Percentiles rank a stretch among this genome's conserved stretches.
Conservation (phyloP, 2,888 invertebrate species). For the Ecliptopera silaceata region DNA sequence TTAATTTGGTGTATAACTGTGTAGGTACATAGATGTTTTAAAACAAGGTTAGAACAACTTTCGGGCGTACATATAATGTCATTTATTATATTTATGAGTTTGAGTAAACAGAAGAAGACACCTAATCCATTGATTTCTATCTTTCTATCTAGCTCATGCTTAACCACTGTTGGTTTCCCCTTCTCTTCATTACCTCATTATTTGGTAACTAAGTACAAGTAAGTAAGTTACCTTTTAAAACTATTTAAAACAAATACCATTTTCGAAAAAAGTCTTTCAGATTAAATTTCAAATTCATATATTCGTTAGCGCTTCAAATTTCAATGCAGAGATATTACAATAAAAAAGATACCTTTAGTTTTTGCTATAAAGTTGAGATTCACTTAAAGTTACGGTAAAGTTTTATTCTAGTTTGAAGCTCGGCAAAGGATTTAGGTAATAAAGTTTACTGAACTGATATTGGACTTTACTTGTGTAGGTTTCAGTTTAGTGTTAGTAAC, state of each 20-base stretch:
- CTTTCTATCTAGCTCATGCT: too few relatives aligned
- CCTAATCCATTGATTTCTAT: too few relatives aligned
- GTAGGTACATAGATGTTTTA: too few relatives aligned
- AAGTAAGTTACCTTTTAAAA: neutral
- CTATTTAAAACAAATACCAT: neutral
- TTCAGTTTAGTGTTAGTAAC: neutral
- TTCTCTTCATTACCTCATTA: too few relatives aligned
- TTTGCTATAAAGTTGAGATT: neutral
- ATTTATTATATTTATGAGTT: too few relatives aligned
- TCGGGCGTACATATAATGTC: too few relatives aligned
- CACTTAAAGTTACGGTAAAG: neutral
- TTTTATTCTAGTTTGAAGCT: neutral
- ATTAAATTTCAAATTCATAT: conserved; percentile 22
- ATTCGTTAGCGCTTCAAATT: conserved; percentile 14
- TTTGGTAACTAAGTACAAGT: neutral
- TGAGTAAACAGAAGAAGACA: too few relatives aligned
- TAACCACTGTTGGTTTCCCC: too few relatives aligned
- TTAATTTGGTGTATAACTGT: too few relatives aligned
- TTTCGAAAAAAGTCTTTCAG: neutral
- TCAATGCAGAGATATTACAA: conserved; percentile 1
- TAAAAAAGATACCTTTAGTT: conserved; percentile 1
- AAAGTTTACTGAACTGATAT: neutral
- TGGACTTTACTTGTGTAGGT: neutral
- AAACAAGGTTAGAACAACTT: too few relatives aligned
- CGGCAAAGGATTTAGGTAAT: neutral